Base-by-base conservation (phyloP, 2,888 invertebrate species). In the Aphidoletes aphidimyza region DNA sequence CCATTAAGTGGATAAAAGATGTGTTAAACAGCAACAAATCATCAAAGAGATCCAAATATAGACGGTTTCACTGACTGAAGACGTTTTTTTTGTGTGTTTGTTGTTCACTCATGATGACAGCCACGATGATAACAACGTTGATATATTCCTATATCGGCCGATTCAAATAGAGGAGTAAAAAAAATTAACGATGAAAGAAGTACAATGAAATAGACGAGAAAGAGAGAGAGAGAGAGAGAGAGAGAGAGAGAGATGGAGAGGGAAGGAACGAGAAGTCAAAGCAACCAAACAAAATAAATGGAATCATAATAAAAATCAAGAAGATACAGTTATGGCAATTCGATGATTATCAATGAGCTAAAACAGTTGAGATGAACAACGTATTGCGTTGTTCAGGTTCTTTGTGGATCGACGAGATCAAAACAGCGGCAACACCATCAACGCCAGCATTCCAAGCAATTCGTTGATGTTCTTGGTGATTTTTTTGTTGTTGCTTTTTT, bases 351-450 rank as follows among this genome's bases (percentile, higher is more conserved):
- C 69, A 69, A 69, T 69, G 69, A 69, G 69, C 42, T 30, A 30
- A 69, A 69, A 26, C 22, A 26, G 19, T 17, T 5, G 22, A 54
- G 22, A 14, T 30, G 14, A 30, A 69, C 26, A 30, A 42, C 1
- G 26, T 3, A 22, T 54, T 54, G 2, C 22, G 54, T 54, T 17
- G 3, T 54, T 54, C 54, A 54, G 54, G 54, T 54, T 54, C 54
- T 22, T 22, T 54, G 22, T 69, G 30, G 69, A 69, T 54, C 11
- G 69, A 69, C n/a, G 22, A 22, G 22, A 22, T 9, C 22, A 54
- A 54, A 54, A 69, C 69, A 69, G 69, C 69, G 69, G 69, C 69
- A 69, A 69, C 69, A 69, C 69, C 69, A 34, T 69, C n/a, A n/a
- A n/a, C 69, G 69, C n/a, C 69, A 69, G n/a, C 69, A 69, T 69